Base-by-base conservation (phyloP, 35 echinoderm and acorn worm genomes). In the Nesometra sesokonis region DNA sequence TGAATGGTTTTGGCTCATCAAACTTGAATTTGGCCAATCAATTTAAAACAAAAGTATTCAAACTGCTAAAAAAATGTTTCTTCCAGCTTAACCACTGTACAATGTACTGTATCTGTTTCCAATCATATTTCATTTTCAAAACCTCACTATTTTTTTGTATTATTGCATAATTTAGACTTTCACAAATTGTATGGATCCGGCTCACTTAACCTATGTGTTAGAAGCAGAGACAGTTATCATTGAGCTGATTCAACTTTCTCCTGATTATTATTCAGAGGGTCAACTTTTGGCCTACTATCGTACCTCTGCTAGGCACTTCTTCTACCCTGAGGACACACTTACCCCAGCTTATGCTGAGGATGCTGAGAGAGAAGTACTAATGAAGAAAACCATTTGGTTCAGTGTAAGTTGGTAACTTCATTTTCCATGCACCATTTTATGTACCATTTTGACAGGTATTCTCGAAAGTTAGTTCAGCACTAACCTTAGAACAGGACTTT, bases 331-430 rank as follows among this genome's bases (percentile, higher is more conserved):
- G 47, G 80, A 91, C 31, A 86, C 78, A 29, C 78, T 99, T 43
- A 82, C 91, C 31, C 92, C 96, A 8, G 79, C 90, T 0, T 99
- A 94, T 79, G 90, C 93, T 17, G 38, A n/a, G n/a, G 92, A 92
- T 80, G 89, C 93, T 13, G 96, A 99, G 19, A 83, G 93, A 34
- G 96, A 94, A 37, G 85, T 99, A 5, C 77, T 99, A 30, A 89
- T 99, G 87, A 76, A 92, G 35, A 84, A 90, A 76, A 94, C 87
- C 15, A 47, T 92, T 37, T 93, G 92, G 92, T 99, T 99, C 40
- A 93, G 88, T 89, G 96, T 99, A 89, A 99, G 96, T 97, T 3
- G 38, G 38, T 15, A n/a, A n/a, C n/a, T n/a, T n/a, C n/a, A n/a
- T n/a, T n/a, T n/a, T n/a, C n/a, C n/a, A n/a, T n/a, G n/a, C n/a